Percentiles rank a stretch among this genome's conserved stretches.
phyloP scores from a whole-genome alignment of 2,888 invertebrate species.

The Machimus atricapillus region DNA sequence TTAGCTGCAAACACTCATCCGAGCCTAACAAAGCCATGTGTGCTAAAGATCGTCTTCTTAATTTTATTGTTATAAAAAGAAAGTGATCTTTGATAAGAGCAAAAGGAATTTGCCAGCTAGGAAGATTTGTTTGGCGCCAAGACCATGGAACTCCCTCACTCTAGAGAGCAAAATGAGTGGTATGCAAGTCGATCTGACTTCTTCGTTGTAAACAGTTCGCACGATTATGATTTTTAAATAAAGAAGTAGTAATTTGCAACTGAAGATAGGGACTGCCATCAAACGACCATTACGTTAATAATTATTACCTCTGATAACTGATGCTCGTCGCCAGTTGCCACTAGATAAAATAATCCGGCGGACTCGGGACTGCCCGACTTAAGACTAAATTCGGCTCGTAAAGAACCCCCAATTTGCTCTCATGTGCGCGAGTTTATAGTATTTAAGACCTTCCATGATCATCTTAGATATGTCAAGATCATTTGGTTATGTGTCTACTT shows the following conservation, averaged over 20 bases:
- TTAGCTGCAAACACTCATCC: not conserved
- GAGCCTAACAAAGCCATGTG: slow-evolving; percentile 2
- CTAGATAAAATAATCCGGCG: not conserved
- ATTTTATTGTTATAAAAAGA: slow-evolving; percentile 1
- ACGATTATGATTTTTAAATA: not conserved
- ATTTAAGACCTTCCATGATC: slow-evolving; percentile 1
- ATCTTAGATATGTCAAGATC: slow-evolving; percentile 17
- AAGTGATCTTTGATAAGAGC: slow-evolving; percentile 23
- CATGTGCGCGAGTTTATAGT: not conserved
- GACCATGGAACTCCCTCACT: not conserved
- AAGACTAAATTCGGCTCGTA: not conserved
- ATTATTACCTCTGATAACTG: not conserved
- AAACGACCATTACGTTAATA: not conserved
- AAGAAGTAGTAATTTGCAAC: not conserved
- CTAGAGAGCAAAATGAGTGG: not conserved
- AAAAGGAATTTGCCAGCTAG: not conserved
- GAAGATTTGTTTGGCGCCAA: slow-evolving; percentile 3
- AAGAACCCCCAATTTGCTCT: not conserved
- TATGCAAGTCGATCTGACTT: not conserved
- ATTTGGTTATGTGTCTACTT: slow-evolving; percentile 25
- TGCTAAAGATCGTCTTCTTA: not conserved
- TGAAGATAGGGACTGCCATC: not conserved
- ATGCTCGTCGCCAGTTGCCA: not conserved
- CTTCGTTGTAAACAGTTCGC: not conserved
- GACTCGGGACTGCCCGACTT: not conserved